Conservation (phyloP, 2,113 vertebrate genomes). For the Rhombomys opimus region DNA sequence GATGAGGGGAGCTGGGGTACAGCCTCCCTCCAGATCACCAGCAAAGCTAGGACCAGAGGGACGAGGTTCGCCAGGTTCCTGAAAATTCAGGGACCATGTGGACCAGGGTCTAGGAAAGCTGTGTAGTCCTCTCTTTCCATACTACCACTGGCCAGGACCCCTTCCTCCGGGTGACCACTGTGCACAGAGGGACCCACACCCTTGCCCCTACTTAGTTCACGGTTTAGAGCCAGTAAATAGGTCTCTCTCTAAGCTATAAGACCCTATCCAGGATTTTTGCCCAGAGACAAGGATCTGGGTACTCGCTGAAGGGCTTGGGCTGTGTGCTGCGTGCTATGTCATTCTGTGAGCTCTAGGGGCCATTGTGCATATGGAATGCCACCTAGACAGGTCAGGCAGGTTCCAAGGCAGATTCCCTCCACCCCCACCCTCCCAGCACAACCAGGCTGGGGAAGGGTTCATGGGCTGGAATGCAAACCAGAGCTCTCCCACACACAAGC, state of each 20-base stretch:
- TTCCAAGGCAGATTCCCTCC: constrained; percentile 35
- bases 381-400: constrained; percentile 78
- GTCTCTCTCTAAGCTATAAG: not conserved
- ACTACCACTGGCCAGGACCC: not conserved
- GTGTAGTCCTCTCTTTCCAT: not conserved
- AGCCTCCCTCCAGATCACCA: not conserved
- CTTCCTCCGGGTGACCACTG: not conserved
- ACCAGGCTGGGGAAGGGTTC: not conserved
- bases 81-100: not conserved
- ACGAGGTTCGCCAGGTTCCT: not conserved
- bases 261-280: not conserved
- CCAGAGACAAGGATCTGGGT: not conserved
- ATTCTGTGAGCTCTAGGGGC: not conserved
- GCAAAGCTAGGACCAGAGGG: not conserved
- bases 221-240: not conserved
- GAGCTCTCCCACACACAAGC: not conserved
- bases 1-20: not conserved
- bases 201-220: not conserved
- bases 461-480: not conserved
- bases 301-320: not conserved
- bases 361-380: constrained; percentile 62
- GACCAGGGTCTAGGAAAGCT: not conserved
- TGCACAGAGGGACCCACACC: not conserved
- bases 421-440: constrained; percentile 19
- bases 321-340: not conserved